Percentiles rank a stretch among this genome's conserved stretches.
Conservation (phyloP, 2,113 vertebrate genomes). For the Colossoma macropomum region DNA sequence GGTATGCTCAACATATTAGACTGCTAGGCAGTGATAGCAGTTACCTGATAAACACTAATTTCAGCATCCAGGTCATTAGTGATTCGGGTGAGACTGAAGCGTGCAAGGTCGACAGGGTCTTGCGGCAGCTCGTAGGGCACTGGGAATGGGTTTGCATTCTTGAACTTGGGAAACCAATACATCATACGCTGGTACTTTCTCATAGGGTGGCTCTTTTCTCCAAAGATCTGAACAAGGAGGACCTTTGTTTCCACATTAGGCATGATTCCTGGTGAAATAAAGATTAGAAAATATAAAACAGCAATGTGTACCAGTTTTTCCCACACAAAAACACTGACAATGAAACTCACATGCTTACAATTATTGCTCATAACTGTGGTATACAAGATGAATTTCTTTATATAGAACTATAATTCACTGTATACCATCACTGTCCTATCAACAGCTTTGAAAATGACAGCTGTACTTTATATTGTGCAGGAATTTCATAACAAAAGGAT, state of each 20-base stretch:
- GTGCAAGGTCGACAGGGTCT: constrained; percentile 82
- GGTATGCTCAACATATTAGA: neutral
- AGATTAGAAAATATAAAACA: neutral
- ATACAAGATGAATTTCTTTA: neutral
- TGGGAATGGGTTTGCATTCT: constrained; percentile 82
- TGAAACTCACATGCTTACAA: neutral
- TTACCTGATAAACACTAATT: constrained; percentile 85
- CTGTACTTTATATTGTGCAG: no score
- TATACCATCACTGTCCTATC: neutral
- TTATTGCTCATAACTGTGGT: neutral
- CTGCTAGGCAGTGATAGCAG: neutral
- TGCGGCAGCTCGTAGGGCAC: constrained; percentile 75
- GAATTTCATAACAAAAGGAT: no score
- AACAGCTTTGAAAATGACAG: no score
- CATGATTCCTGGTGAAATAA: constrained; percentile 76
- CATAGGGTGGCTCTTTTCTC: constrained; percentile 82
- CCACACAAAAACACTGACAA: neutral
- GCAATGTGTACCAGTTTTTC: neutral
- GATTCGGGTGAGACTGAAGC: constrained; percentile 80
- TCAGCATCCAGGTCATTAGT: constrained; percentile 77
- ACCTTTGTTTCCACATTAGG: constrained; percentile 86
- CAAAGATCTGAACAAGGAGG: constrained; percentile 85
- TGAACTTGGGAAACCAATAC: constrained; percentile 89
- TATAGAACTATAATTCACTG: neutral
- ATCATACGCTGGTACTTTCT: constrained; percentile 85